Evolutionary conservation across 1,140 invertebrate genomes (phyloP).

Genomic region (Saccostrea cuccullata): DNA sequence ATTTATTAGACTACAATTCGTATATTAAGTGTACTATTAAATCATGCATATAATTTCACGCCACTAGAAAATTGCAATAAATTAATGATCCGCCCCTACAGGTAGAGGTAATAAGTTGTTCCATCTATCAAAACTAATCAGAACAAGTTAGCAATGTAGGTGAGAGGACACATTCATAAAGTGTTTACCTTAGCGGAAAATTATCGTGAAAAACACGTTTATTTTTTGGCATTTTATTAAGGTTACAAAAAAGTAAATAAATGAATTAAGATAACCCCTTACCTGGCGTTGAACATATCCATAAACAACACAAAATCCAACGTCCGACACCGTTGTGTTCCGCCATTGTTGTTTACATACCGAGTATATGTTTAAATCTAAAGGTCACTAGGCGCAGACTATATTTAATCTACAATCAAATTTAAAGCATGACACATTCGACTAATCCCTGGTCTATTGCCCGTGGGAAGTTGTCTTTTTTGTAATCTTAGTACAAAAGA

Average conservation of each 20-base stretch:
- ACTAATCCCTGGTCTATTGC: background rate
- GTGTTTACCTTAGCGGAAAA: background rate
- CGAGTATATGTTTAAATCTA: background rate
- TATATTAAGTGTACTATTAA: too few species aligned
- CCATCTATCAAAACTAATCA: too few species aligned
- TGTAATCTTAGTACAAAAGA: too few species aligned
- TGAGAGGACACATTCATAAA: background rate
- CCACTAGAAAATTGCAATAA: too few species aligned
- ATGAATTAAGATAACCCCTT: background rate
- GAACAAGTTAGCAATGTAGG: too few species aligned
- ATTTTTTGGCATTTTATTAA: background rate
- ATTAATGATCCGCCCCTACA: too few species aligned
- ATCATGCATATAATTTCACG: too few species aligned
- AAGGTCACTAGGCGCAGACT: background rate
- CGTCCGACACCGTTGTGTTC: background rate
- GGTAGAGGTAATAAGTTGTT: too few species aligned
- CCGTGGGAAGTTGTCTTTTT: background rate
- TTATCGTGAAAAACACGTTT: background rate
- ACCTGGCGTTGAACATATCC: background rate
- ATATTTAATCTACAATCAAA: background rate
- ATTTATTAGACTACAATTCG: too few species aligned
- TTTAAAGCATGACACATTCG: conserved; percentile 6
- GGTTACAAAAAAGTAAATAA: background rate
- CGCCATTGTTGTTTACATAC: conserved; percentile 24
- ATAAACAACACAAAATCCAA: background rate